Conservation (phyloP, 2,888 invertebrate species). For the Temnothorax rugatulus region DNA sequence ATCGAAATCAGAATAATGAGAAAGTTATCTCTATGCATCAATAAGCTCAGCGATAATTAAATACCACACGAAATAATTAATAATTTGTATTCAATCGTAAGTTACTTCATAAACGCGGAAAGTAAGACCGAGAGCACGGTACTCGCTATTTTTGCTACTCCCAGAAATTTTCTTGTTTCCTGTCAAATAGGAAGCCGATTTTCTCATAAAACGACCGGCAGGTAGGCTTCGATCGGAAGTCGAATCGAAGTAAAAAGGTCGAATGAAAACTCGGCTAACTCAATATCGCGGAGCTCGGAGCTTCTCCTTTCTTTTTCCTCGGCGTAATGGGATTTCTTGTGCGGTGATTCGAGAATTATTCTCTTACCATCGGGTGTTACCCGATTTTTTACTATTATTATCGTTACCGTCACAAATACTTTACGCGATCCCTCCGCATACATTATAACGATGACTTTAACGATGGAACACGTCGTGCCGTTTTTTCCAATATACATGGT, state of each 20-base stretch:
- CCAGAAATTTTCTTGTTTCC: constrained; percentile 70
- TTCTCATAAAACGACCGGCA: constrained; percentile 72
- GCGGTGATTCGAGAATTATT: constrained; percentile 83
- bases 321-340: constrained; percentile 83
- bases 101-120: background rate
- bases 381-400: constrained; percentile 50
- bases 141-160: constrained; percentile 57
- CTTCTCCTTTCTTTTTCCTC: constrained; percentile 79
- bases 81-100: constrained; percentile 16
- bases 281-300: constrained; percentile 79
- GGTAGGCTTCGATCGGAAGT: constrained; percentile 77
- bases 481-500: background rate
- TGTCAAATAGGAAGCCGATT: constrained; percentile 70
- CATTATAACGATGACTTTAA: background rate
- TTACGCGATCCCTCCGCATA: background rate
- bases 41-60: background rate
- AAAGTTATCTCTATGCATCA: background rate
- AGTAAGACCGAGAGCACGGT: background rate
- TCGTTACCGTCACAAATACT: constrained; percentile 38
- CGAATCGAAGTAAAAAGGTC: constrained; percentile 82
- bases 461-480: background rate
- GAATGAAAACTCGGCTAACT: constrained; percentile 84
- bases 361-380: constrained; percentile 75
- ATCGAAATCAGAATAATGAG: background rate
- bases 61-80: background rate